phyloP scores from a whole-genome alignment of 2,797 vertebrate species.

The Nannoperca obscura region DNA sequence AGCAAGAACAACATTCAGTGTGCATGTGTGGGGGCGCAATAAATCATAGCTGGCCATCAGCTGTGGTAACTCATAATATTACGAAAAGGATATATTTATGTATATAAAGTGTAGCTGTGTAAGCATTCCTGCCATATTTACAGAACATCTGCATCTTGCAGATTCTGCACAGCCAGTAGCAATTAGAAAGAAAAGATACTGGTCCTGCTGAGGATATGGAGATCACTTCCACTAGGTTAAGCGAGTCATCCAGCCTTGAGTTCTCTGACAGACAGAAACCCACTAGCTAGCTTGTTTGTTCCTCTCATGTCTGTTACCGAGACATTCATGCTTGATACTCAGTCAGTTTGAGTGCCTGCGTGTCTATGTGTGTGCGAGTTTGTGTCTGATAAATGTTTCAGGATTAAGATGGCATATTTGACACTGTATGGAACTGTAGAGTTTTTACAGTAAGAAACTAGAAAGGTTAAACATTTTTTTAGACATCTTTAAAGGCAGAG shows the following conservation, averaged over 20 bases:
- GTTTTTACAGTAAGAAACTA: constrained; percentile 5
- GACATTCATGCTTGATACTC: constrained; percentile 51
- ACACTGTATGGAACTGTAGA: too few species aligned
- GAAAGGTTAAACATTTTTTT: background rate
- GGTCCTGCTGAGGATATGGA: constrained; percentile 49
- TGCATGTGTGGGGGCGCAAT: background rate
- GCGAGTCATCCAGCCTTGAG: constrained; percentile 65
- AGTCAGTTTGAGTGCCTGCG: background rate
- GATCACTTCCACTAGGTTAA: constrained; percentile 47
- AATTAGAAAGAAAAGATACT: constrained; percentile 47
- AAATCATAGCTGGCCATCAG: constrained; percentile 12
- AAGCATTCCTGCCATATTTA: constrained; percentile 34
- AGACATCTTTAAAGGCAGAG: constrained; percentile 3
- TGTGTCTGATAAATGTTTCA: constrained; percentile 14
- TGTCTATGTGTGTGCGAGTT: background rate
- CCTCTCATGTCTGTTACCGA: constrained; percentile 73
- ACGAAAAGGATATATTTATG: constrained; percentile 8
- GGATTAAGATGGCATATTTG: constrained; percentile 13
- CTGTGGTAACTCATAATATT: constrained; percentile 9
- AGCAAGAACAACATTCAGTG: background rate
- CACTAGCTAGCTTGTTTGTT: constrained; percentile 71
- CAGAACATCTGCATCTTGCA: constrained; percentile 26
- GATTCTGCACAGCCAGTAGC: constrained; percentile 47
- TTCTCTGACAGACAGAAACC: constrained; percentile 59
- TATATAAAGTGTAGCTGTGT: constrained; percentile 21